Evolutionary conservation across 2,888 invertebrate species (phyloP).

Genomic region (Blomia tropicalis): DNA sequence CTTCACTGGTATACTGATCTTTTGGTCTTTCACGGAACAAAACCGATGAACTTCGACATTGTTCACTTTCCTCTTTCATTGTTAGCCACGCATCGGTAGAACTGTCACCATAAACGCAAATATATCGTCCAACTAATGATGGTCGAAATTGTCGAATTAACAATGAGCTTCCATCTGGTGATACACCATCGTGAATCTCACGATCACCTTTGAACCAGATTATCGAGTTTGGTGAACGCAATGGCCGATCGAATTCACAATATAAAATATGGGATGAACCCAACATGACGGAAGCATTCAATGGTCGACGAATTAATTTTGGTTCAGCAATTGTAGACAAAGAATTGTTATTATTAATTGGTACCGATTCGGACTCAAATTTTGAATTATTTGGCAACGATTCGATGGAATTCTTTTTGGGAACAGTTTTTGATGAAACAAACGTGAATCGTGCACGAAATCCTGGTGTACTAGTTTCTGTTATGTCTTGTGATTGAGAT

Average conservation of each 20-base stretch:
- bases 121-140: conserved; percentile 20
- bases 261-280: conserved; percentile 28
- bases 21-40: conserved; percentile 28
- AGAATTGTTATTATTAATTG: neutral
- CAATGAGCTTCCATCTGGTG: conserved; percentile 18
- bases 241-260: conserved; percentile 22
- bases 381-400: neutral
- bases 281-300: conserved; percentile 28
- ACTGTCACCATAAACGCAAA: conserved; percentile 22
- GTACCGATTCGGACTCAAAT: neutral
- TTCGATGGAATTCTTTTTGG: neutral
- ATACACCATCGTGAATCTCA: conserved; percentile 13
- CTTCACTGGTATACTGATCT: conserved; percentile 27
- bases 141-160: conserved; percentile 23
- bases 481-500: neutral
- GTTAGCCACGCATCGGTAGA: conserved; percentile 23
- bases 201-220: conserved; percentile 25
- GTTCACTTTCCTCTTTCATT: neutral
- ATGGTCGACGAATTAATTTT: conserved; percentile 20
- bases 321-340: neutral
- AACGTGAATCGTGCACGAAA: conserved; percentile 13
- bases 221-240: neutral
- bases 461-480: conserved; percentile 10
- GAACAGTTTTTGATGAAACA: neutral
- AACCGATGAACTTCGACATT: neutral